A percentile compares a stretch with the other conserved stretches of the same genome.
Evolutionary conservation across 2,888 invertebrate genomes (phyloP).

Genomic region (Amphipyra berbera): DNA sequence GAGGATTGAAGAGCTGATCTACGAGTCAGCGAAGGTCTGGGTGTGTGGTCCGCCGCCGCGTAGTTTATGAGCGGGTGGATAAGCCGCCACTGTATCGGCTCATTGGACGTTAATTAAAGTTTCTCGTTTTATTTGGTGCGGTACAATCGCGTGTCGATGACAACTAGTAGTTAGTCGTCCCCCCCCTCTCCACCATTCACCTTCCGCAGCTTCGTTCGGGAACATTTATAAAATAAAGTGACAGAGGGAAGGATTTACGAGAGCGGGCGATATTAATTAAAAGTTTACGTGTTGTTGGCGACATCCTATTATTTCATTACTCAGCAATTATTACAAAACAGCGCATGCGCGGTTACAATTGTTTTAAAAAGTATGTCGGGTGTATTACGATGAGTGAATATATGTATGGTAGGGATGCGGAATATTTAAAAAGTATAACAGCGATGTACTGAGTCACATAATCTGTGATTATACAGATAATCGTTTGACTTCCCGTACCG

Average conservation of each 20-base stretch:
- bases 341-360: too few species aligned
- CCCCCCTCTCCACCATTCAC: neutral
- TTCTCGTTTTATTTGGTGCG: conserved; percentile 49
- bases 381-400: too few species aligned
- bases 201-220: conserved; percentile 8
- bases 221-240: conserved; percentile 46
- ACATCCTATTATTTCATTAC: conserved; percentile 23
- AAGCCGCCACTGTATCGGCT: conserved; percentile 46
- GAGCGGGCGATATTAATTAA: conserved; percentile 42
- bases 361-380: too few species aligned
- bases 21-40: neutral
- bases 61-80: conserved; percentile 38
- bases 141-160: conserved; percentile 46
- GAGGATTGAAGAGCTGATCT: neutral
- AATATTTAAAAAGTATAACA: too few species aligned
- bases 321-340: neutral
- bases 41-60: conserved; percentile 4
- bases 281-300: conserved; percentile 37
- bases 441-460: too few species aligned
- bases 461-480: too few species aligned
- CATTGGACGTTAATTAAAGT: conserved; percentile 61
- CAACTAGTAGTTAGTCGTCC: conserved; percentile 33
- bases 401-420: too few species aligned
- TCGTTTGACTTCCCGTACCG: too few species aligned
- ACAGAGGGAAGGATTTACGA: conserved; percentile 44